phyloP scores from a whole-genome alignment of 2,797 vertebrate species.

The Heterohyrax brucei region DNA sequence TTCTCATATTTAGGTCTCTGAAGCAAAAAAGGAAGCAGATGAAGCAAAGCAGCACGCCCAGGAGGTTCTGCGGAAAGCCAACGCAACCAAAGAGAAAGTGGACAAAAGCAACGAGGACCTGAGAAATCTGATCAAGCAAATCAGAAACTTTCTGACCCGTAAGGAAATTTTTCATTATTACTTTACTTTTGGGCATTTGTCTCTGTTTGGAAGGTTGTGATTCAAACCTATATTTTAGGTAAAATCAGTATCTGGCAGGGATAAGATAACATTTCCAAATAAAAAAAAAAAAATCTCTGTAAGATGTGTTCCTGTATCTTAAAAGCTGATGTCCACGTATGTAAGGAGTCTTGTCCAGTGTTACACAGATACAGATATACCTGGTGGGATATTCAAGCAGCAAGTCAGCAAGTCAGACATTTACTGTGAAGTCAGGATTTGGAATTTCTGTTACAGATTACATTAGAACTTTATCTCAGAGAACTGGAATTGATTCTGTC shows the following conservation, averaged over 20 bases:
- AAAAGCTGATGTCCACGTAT: not conserved
- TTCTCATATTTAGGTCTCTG: slow-evolving; percentile 93
- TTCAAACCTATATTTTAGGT: slow-evolving; percentile 6
- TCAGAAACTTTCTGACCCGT: slow-evolving; percentile 97
- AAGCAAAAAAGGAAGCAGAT: slow-evolving; percentile 96
- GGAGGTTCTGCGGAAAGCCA: slow-evolving; percentile 95
- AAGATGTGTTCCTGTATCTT: slow-evolving; percentile 50
- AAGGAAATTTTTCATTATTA: slow-evolving; percentile 78
- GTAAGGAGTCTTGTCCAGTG: not conserved
- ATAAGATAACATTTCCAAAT: not conserved
- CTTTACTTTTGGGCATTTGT: slow-evolving; percentile 19
- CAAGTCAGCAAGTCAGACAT: slow-evolving; percentile 21
- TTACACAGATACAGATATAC: not conserved
- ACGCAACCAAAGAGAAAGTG: slow-evolving; percentile 95
- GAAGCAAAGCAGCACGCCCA: slow-evolving; percentile 96
- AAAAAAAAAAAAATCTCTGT: not conserved
- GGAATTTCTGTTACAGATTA: slow-evolving; percentile 33
- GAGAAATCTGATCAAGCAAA: slow-evolving; percentile 96
- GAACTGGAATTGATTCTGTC: not conserved
- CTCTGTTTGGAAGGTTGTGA: slow-evolving; percentile 16
- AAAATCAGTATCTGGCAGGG: slow-evolving; percentile 37
- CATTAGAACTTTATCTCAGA: not conserved
- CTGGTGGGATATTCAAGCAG: not conserved
- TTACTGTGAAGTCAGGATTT: not conserved
- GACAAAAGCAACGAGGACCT: slow-evolving; percentile 97